These are phyloP conservation scores for Babylonia areolata DNA, from an alignment of 1,140 invertebrate genomes.

Conservation along the genomic window DNA sequence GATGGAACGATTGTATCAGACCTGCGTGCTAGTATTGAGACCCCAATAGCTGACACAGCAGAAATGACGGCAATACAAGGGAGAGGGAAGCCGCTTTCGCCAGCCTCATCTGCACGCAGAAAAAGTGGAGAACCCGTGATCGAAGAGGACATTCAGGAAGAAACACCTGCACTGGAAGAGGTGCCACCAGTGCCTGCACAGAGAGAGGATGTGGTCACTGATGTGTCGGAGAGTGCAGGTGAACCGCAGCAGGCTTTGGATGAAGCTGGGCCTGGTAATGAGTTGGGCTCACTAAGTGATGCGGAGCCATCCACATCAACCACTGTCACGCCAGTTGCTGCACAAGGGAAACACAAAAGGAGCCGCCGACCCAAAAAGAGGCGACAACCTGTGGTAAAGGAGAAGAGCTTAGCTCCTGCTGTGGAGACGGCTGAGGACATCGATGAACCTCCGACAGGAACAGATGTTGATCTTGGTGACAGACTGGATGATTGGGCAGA, in stretches of 20 bases:
- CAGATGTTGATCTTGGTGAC: not conserved
- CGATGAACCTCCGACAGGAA: not conserved
- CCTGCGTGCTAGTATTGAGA: too few species aligned
- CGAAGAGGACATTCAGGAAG: not conserved
- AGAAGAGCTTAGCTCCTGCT: not conserved
- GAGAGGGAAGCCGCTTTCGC: too few species aligned
- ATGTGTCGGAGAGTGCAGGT: not conserved
- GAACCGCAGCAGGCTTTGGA: not conserved
- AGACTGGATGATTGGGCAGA: not conserved
- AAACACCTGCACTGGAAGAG: not conserved
- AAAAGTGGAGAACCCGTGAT: not conserved
- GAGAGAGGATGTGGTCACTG: not conserved
- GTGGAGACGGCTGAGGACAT: not conserved
- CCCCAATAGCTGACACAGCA: too few species aligned
- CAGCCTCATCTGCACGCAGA: too few species aligned
- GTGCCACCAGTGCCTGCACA: not conserved
- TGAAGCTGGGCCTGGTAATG: not conserved
- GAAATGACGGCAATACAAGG: too few species aligned
- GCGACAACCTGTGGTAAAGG: not conserved
- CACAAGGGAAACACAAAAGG: not conserved
- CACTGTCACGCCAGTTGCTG: not conserved
- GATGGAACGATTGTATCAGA: too few species aligned
- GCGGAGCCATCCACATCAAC: not conserved
- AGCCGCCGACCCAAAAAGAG: constrained; percentile 22
- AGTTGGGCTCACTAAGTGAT: not conserved